Conservation (phyloP, 2,113 vertebrate species). For the Mola mola region DNA sequence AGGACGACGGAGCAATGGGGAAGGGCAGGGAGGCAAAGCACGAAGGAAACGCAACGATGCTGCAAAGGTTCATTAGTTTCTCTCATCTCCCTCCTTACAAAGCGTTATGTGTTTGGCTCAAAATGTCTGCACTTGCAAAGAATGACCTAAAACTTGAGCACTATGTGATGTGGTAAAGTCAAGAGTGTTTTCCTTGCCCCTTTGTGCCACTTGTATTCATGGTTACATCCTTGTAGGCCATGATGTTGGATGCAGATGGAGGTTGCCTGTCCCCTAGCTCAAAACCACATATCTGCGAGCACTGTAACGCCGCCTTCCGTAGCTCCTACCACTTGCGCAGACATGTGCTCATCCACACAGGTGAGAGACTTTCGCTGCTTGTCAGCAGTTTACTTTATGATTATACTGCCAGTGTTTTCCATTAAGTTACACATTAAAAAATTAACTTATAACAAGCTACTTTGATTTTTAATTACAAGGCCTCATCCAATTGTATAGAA, state of each 20-base stretch:
- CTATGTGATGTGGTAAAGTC: neutral
- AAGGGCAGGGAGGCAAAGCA: conserved; percentile 93
- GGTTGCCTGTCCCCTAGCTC: conserved; percentile 90
- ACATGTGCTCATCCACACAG: conserved; percentile 98
- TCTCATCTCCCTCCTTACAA: neutral
- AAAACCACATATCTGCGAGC: conserved; percentile 98
- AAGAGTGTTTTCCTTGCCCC: neutral
- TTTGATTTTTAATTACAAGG: too few relatives aligned
- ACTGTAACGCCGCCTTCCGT: conserved; percentile 96
- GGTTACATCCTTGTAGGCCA: conserved; percentile 68
- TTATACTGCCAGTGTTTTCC: neutral
- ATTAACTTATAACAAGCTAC: too few relatives aligned
- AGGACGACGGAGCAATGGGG: conserved; percentile 91
- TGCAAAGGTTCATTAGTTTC: conserved; percentile 74
- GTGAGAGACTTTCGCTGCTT: conserved; percentile 76
- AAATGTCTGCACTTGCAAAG: neutral
- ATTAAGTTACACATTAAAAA: too few relatives aligned
- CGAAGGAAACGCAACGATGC: conserved; percentile 89
- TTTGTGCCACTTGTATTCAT: neutral
- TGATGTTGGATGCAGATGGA: conserved; percentile 89
- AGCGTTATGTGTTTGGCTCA: too few relatives aligned
- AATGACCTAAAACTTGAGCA: neutral
- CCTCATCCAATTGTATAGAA: too few relatives aligned
- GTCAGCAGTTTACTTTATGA: neutral
- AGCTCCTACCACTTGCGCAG: conserved; percentile 98